Evolutionary conservation across 2,113 vertebrate species (phyloP).

Genomic region (Petrocephalus microphthalmus): DNA sequence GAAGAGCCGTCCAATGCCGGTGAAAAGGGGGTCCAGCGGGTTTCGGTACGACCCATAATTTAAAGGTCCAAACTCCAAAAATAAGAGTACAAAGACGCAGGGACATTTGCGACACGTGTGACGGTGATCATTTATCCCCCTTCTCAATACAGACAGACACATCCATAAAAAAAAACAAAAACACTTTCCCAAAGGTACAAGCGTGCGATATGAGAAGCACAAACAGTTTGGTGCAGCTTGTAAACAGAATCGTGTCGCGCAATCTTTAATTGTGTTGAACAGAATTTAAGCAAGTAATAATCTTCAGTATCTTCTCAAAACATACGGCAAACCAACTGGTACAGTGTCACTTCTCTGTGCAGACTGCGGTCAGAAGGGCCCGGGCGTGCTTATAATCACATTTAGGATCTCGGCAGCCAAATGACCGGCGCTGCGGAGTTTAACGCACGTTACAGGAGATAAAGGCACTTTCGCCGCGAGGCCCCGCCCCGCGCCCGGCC

Average conservation of each 20-base stretch:
- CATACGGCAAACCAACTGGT: not conserved
- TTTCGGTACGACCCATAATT: not conserved
- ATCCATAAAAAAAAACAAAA: not conserved
- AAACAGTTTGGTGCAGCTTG: not conserved
- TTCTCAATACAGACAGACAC: not conserved
- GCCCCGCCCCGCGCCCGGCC: not conserved
- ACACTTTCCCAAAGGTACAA: not conserved
- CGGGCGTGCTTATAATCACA: not conserved
- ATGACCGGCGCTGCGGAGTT: not conserved
- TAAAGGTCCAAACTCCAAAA: not conserved
- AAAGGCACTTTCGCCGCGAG: not conserved
- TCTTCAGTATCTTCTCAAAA: not conserved
- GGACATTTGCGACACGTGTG: not conserved
- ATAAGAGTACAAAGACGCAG: not conserved
- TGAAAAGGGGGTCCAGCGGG: not conserved
- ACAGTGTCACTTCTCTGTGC: not conserved
- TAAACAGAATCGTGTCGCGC: not conserved
- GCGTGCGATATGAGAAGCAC: not conserved
- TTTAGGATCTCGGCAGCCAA: slow-evolving; percentile 11
- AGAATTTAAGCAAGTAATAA: not conserved
- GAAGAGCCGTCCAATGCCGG: not conserved
- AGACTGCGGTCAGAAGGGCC: not conserved
- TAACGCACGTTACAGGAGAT: not conserved
- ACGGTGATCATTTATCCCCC: not conserved
- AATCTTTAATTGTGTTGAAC: not conserved